phyloP scores from a whole-genome alignment of 1,140 invertebrate species.

The Orius insidiosus region DNA sequence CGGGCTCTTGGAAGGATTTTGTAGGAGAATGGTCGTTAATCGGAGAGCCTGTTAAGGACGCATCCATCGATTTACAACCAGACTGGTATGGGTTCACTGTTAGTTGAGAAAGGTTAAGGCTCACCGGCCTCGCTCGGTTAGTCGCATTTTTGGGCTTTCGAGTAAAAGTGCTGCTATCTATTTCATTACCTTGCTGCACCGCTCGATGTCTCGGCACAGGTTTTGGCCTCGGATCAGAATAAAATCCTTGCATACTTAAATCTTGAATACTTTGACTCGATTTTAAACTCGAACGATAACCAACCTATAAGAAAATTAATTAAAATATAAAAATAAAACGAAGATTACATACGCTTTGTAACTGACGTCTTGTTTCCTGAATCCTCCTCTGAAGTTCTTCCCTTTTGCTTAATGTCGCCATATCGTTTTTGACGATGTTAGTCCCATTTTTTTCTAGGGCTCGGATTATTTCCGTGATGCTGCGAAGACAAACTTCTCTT shows the following conservation, averaged over 20 bases:
- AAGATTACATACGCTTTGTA: slow-evolving; percentile 62
- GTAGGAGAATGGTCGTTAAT: slow-evolving; percentile 26
- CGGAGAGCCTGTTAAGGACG: slow-evolving; percentile 30
- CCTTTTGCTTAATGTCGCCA: slow-evolving; percentile 50
- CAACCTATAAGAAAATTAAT: slow-evolving; percentile 40
- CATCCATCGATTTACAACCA: slow-evolving; percentile 15
- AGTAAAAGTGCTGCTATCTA: slow-evolving; percentile 27
- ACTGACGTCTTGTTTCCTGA: slow-evolving; percentile 68
- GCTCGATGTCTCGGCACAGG: slow-evolving; percentile 26
- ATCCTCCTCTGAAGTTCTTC: slow-evolving; percentile 71
- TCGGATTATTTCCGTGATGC: slow-evolving; percentile 21
- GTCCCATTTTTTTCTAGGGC: slow-evolving; percentile 27
- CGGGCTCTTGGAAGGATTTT: slow-evolving; percentile 15
- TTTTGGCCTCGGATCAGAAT: slow-evolving; percentile 28
- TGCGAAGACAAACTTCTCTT: slow-evolving; percentile 23
- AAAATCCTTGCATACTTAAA: slow-evolving; percentile 36
- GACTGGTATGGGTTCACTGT: slow-evolving; percentile 13
- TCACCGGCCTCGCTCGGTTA: slow-evolving; percentile 13
- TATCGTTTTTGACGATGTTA: slow-evolving; percentile 35
- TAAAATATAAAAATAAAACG: slow-evolving; percentile 2
- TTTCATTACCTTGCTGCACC: slow-evolving; percentile 24
- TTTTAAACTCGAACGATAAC: slow-evolving; percentile 53
- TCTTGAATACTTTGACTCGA: slow-evolving; percentile 68
- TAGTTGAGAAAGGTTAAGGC: slow-evolving; percentile 11
- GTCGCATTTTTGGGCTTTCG: slow-evolving; percentile 25